A percentile compares a stretch with the other conserved stretches of the same genome.
Conservation (phyloP, 2,797 vertebrate genomes). For the Gadopsis marmoratus region DNA sequence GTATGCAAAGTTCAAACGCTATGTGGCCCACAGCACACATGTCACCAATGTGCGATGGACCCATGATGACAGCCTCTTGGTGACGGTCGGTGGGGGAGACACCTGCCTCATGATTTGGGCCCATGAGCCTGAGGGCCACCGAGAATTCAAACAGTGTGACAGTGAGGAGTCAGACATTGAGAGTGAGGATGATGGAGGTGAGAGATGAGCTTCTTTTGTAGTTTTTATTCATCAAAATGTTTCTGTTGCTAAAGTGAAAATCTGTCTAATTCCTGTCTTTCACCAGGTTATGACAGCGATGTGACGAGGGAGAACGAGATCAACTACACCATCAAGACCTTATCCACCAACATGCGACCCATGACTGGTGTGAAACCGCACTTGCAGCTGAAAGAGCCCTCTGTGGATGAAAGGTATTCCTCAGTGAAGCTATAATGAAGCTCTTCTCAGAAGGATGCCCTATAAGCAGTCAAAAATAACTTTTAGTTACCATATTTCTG, state of each 20-base stretch:
- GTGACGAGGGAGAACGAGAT: slow-evolving; percentile 97
- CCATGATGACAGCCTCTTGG: slow-evolving; percentile 93
- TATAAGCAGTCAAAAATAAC: neutral
- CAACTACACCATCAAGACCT: slow-evolving; percentile 98
- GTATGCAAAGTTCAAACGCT: slow-evolving; percentile 96
- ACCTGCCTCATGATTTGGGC: slow-evolving; percentile 98
- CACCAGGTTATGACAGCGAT: slow-evolving; percentile 96
- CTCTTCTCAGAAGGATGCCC: slow-evolving; percentile 6
- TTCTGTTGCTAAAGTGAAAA: neutral
- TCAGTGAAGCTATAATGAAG: slow-evolving; percentile 10
- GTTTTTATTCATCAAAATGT: neutral
- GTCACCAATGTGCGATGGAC: slow-evolving; percentile 98
- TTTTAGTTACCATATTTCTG: slow-evolving; percentile 3
- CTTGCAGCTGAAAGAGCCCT: slow-evolving; percentile 95
- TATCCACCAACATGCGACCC: slow-evolving; percentile 95
- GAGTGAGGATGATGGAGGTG: slow-evolving; percentile 98
- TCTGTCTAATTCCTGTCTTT: neutral
- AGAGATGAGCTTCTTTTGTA: slow-evolving; percentile 37
- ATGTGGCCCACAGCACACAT: slow-evolving; percentile 96
- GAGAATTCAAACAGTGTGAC: slow-evolving; percentile 91
- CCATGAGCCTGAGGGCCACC: slow-evolving; percentile 90
- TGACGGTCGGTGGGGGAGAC: slow-evolving; percentile 93
- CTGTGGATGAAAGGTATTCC: slow-evolving; percentile 95
- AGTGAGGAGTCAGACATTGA: slow-evolving; percentile 98
- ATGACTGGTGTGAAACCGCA: slow-evolving; percentile 98